Evolutionary conservation across 1,140 invertebrate species (phyloP).

Genomic region (Aphelenchoides fujianensis): DNA sequence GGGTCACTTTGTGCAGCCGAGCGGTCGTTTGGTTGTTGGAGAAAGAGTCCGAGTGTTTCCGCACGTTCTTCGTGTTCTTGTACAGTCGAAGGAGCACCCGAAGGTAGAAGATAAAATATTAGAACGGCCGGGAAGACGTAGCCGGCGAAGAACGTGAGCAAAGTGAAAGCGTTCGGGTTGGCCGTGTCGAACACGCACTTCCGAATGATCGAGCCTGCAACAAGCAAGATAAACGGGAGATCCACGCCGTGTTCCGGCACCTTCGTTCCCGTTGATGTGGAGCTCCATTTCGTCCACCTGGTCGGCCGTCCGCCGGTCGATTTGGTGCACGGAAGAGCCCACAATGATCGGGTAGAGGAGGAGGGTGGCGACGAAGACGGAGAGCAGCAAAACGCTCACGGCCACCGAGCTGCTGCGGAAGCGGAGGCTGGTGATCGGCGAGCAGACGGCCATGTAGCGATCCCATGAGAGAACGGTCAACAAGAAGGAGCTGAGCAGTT

Average conservation of each 20-base stretch:
- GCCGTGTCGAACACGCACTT: constrained; percentile 57
- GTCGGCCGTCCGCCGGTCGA: constrained; percentile 44
- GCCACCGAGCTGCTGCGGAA: constrained; percentile 55
- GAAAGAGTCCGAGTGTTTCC: constrained; percentile 32
- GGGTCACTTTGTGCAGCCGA: constrained; percentile 54
- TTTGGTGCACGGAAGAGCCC: constrained; percentile 52
- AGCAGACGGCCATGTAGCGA: constrained; percentile 46
- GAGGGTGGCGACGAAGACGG: constrained; percentile 50
- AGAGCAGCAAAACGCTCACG: constrained; percentile 48
- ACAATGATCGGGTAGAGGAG: constrained; percentile 53
- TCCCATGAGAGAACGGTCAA: constrained; percentile 51
- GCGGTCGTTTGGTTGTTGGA: constrained; percentile 3
- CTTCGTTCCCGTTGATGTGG: too few relatives aligned
- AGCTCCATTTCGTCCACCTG: constrained; percentile 23
- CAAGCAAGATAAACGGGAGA: too few relatives aligned
- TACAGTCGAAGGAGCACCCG: constrained; percentile 34
- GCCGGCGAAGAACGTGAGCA: constrained; percentile 58
- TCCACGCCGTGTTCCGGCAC: too few relatives aligned
- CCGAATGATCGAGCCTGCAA: constrained; percentile 26
- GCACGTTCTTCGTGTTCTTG: constrained; percentile 37
- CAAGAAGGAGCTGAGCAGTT: constrained; percentile 40
- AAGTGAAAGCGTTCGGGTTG: constrained; percentile 45
- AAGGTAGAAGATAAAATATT: constrained; percentile 57
- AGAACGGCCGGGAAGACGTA: constrained; percentile 56
- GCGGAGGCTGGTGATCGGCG: too few relatives aligned